Conservation (phyloP, 2,888 invertebrate genomes). For the Acanthosepion pharaonis region DNA sequence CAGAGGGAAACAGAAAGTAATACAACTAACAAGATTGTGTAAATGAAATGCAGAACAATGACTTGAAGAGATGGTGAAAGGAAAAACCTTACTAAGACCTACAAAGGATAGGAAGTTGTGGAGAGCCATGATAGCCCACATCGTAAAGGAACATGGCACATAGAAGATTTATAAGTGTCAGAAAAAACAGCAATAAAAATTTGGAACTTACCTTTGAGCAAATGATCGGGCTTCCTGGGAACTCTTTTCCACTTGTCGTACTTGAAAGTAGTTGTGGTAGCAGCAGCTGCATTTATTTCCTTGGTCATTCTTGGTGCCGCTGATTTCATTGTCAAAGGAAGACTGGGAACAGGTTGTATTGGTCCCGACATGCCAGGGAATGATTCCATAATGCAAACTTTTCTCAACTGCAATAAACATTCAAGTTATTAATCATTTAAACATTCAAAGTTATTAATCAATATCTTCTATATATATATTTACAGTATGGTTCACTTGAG, state of each 20-base stretch:
- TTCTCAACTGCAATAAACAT: not conserved
- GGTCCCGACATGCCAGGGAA: not conserved
- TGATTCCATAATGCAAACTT: not conserved
- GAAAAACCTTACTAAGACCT: too few relatives aligned
- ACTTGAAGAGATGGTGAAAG: too few relatives aligned
- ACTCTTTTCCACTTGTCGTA: not conserved
- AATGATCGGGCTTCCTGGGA: not conserved
- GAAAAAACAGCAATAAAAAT: not conserved
- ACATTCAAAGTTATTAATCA: not conserved
- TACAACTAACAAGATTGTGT: too few relatives aligned
- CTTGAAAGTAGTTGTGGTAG: not conserved
- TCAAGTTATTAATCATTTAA: too few relatives aligned
- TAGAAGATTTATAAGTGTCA: too few relatives aligned
- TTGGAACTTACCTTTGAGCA: not conserved
- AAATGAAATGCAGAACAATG: too few relatives aligned
- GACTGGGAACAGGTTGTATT: not conserved
- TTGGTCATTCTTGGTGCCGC: not conserved
- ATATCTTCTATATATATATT: too few relatives aligned
- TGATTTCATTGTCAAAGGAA: not conserved
- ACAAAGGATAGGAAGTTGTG: too few relatives aligned
- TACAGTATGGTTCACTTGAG: too few relatives aligned
- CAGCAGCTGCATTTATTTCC: not conserved
- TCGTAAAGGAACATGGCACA: too few relatives aligned
- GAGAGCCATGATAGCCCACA: too few relatives aligned
- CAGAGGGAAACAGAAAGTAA: too few relatives aligned